Evolutionary conservation across 2,113 vertebrate genomes (phyloP).

Genomic region (Cyprichromis sp.): DNA sequence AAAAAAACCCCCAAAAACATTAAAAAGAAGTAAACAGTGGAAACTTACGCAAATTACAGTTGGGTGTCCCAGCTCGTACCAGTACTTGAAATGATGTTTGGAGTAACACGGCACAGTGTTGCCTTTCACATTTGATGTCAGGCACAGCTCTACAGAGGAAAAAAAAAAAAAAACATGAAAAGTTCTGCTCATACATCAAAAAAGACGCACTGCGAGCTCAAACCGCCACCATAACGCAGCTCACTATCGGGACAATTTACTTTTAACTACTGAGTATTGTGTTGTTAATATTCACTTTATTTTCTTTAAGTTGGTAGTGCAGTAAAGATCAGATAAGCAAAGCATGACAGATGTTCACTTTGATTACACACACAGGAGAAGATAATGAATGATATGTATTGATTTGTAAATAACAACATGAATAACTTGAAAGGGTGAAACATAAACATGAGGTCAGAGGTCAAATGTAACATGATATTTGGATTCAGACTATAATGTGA

Average conservation of each 20-base stretch:
- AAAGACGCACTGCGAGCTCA: background rate
- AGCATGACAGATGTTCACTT: background rate
- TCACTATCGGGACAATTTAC: background rate
- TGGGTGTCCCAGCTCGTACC: slow-evolving; percentile 85
- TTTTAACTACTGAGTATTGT: background rate
- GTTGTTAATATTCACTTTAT: background rate
- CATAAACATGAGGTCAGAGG: background rate
- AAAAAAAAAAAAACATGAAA: background rate
- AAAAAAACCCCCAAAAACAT: background rate
- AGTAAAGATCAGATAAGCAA: background rate
- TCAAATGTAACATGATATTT: background rate
- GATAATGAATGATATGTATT: background rate
- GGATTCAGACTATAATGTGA: background rate
- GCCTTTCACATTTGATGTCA: slow-evolving; percentile 94
- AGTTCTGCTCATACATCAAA: background rate
- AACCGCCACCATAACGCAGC: background rate
- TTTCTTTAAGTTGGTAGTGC: background rate
- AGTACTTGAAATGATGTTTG: slow-evolving; percentile 91
- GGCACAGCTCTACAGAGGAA: slow-evolving; percentile 80
- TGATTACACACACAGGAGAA: background rate
- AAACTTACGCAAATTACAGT: slow-evolving; percentile 88
- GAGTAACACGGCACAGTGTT: slow-evolving; percentile 82
- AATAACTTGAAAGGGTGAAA: background rate
- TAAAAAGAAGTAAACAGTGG: background rate
- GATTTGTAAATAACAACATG: background rate